These are phyloP conservation scores for Lagria hirta DNA, from an alignment of 2,888 invertebrate species.

Conservation along the genomic window DNA sequence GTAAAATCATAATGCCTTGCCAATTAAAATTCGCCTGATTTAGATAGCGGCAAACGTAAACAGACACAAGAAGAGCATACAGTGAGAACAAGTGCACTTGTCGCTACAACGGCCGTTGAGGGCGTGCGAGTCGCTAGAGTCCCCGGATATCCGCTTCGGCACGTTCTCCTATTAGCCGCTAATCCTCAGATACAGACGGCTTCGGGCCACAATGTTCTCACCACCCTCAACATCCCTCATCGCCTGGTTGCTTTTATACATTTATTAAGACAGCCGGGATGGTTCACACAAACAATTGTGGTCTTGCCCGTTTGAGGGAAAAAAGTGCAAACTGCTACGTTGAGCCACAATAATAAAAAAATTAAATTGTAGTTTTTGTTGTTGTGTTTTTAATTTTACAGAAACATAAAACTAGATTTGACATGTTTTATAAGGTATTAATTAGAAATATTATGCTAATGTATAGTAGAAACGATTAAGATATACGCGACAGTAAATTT, in stretches of 20 bases:
- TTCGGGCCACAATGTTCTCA: slow-evolving; percentile 25
- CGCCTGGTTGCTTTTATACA: slow-evolving; percentile 21
- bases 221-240: slow-evolving; percentile 9
- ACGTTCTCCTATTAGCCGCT: slow-evolving; percentile 51
- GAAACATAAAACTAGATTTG: too few species aligned
- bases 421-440: too few species aligned
- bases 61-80: slow-evolving; percentile 14
- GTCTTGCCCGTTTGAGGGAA: neutral
- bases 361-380: too few species aligned
- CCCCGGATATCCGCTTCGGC: slow-evolving; percentile 50
- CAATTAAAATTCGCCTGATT: too few species aligned
- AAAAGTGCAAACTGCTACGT: too few species aligned
- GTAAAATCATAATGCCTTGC: too few species aligned
- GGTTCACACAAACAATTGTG: slow-evolving; percentile 12
- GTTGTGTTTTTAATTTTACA: too few species aligned
- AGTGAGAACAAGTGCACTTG: slow-evolving; percentile 41
- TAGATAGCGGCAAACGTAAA: too few species aligned
- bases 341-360: too few species aligned
- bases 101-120: slow-evolving; percentile 43
- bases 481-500: too few species aligned
- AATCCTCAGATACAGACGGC: slow-evolving; percentile 37
- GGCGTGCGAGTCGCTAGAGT: slow-evolving; percentile 47
- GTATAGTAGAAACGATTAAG: too few species aligned
- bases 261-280: slow-evolving; percentile 24
- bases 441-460: too few species aligned